Percentiles rank a stretch among this genome's conserved stretches.
phyloP scores from a whole-genome alignment of 2,113 vertebrate genomes.

The Cynopterus brachyotis region DNA sequence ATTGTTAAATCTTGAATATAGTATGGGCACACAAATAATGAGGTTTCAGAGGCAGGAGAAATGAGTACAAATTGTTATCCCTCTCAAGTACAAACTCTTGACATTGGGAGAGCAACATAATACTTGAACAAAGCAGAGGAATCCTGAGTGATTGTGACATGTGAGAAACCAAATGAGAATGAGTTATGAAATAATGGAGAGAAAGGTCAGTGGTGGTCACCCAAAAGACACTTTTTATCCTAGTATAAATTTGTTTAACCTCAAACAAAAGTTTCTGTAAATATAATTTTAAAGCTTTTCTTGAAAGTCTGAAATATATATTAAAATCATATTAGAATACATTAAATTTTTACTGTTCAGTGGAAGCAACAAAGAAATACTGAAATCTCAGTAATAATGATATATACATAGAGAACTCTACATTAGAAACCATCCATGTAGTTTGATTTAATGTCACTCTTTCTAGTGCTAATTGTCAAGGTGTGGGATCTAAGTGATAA shows the following conservation, averaged over 20 bases:
- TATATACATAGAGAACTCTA: background rate
- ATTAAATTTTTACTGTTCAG: background rate
- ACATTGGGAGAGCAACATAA: background rate
- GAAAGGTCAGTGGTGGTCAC: background rate
- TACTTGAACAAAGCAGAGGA: background rate
- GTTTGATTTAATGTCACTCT: conserved; percentile 30
- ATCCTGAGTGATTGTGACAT: background rate
- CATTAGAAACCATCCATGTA: background rate
- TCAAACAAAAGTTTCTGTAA: background rate
- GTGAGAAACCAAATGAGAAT: background rate
- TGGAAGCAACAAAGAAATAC: background rate
- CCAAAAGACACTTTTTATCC: background rate
- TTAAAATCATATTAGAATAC: background rate
- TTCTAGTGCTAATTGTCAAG: conserved; percentile 34
- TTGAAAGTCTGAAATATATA: background rate
- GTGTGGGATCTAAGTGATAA: conserved; percentile 11
- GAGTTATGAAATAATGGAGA: background rate
- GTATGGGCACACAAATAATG: background rate
- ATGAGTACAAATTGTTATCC: background rate
- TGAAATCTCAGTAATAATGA: background rate
- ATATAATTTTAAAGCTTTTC: background rate
- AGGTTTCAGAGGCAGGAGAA: background rate
- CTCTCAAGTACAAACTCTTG: background rate
- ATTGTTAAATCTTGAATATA: background rate
- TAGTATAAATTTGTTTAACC: background rate